These are phyloP conservation scores for Prionailurus viverrinus DNA, from an alignment of 2,113 vertebrate species.

Conservation along the genomic window DNA sequence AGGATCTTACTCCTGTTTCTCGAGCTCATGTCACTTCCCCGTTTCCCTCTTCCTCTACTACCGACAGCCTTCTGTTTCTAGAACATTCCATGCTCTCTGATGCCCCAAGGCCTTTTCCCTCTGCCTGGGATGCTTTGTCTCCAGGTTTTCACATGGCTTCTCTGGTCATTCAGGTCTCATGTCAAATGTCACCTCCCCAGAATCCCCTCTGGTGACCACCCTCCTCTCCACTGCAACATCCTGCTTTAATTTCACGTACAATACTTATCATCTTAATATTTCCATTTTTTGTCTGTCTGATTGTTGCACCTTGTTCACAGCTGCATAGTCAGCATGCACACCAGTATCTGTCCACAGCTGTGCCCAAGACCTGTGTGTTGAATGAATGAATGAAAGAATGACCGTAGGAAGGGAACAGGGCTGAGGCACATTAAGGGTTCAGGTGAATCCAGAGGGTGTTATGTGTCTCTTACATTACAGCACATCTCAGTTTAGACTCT, in stretches of 20 bases:
- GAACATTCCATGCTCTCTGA: neutral
- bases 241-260: neutral
- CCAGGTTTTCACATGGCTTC: neutral
- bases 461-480: neutral
- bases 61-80: neutral
- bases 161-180: neutral
- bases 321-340: fast-evolving
- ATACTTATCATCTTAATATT: neutral
- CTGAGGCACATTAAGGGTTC: too few relatives aligned
- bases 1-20: neutral
- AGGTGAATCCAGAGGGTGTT: neutral
- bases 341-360: too few relatives aligned
- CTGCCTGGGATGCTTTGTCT: neutral
- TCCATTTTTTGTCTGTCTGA: neutral
- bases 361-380: neutral
- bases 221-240: neutral
- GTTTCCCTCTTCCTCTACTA: neutral
- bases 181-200: neutral
- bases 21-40: neutral
- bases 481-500: neutral
- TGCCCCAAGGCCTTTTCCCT: neutral
- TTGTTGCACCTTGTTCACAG: neutral
- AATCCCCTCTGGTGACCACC: neutral
- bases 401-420: neutral
- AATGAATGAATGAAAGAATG: neutral